These are phyloP conservation scores for Dromiciops gliroides DNA, from an alignment of 2,113 vertebrate genomes.

Conservation along the genomic window DNA sequence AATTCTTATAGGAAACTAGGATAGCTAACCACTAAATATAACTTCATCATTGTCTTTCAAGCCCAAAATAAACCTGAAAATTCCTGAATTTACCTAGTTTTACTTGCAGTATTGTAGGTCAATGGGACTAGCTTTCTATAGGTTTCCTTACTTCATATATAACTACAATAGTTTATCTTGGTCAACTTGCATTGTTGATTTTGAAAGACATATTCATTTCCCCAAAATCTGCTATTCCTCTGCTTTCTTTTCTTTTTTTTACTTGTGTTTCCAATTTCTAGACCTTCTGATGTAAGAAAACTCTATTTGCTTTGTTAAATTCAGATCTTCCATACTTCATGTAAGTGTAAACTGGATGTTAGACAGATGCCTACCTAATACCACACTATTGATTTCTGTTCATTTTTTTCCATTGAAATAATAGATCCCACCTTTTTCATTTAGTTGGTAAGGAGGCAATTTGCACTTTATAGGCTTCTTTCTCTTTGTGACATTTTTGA, in stretches of 20 bases:
- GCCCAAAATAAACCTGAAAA: slow-evolving; percentile 17
- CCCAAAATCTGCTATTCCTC: background rate
- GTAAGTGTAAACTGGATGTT: background rate
- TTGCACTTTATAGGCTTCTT: slow-evolving; percentile 4
- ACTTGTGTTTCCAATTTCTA: background rate
- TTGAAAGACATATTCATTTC: slow-evolving; percentile 15
- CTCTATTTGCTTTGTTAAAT: slow-evolving; percentile 35
- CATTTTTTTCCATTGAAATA: slow-evolving; percentile 12
- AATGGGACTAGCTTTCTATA: background rate
- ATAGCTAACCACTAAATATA: slow-evolving; percentile 20
- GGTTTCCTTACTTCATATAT: slow-evolving; percentile 18
- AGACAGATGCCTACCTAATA: background rate
- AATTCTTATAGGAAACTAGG: slow-evolving; percentile 19
- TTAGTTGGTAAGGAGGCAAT: background rate
- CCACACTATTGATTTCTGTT: background rate
- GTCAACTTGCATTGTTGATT: background rate
- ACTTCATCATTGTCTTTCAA: slow-evolving; percentile 22
- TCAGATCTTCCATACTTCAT: background rate
- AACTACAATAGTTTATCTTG: background rate
- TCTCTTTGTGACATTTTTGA: background rate
- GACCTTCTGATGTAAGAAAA: background rate
- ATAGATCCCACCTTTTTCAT: background rate
- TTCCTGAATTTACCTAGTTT: background rate
- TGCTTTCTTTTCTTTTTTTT: background rate
- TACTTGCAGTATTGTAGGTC: slow-evolving; percentile 4